Percentiles rank a stretch among this genome's conserved stretches.
These are phyloP conservation scores for Limnephilus rhombicus DNA, from an alignment of 2,888 invertebrate genomes.

Conservation along the genomic window DNA sequence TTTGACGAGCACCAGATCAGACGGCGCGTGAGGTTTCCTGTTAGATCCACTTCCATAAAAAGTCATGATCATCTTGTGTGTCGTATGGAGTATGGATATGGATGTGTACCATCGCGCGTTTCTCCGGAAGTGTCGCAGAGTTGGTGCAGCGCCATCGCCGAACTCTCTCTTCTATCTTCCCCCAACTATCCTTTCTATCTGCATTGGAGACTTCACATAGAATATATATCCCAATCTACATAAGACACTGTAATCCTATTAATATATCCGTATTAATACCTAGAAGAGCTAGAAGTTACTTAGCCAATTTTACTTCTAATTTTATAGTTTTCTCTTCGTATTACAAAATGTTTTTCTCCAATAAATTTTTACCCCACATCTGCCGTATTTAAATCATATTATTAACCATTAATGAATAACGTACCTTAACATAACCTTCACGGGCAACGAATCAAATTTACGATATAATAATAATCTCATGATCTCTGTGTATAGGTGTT, in stretches of 20 bases:
- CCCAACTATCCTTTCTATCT: background rate
- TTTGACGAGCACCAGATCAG: conserved; percentile 32
- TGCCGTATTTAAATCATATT: too few relatives aligned
- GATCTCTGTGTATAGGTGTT: background rate
- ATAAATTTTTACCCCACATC: too few relatives aligned
- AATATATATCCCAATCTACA: background rate
- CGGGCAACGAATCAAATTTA: background rate
- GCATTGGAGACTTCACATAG: background rate
- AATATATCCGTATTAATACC: background rate
- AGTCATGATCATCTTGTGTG: conserved; percentile 32
- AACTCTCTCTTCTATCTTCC: conserved; percentile 24
- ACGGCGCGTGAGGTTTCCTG: conserved; percentile 44
- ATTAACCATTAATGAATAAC: background rate
- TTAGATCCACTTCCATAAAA: conserved; percentile 48
- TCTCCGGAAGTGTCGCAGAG: conserved; percentile 23
- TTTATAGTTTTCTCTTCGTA: background rate
- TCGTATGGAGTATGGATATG: background rate
- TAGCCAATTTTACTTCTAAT: background rate
- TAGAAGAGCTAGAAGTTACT: background rate
- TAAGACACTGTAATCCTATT: background rate
- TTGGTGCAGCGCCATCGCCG: background rate
- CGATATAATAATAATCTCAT: background rate
- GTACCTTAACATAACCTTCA: background rate
- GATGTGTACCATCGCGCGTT: conserved; percentile 20
- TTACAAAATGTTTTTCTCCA: background rate